Base-by-base conservation (phyloP, 2,797 vertebrate species). In the Phoxinus dragarum region DNA sequence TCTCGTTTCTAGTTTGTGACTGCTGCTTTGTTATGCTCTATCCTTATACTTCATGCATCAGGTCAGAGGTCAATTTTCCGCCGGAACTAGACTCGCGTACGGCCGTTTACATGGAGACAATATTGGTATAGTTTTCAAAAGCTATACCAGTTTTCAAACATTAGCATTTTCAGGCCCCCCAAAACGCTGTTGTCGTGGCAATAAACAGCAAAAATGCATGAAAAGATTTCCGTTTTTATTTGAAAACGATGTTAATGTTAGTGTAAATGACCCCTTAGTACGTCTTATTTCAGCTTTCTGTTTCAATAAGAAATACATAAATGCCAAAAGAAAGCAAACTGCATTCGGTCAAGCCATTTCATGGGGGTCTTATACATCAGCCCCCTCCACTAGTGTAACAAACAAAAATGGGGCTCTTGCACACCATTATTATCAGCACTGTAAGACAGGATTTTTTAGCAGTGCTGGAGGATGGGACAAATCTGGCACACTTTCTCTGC, bases 351-450 rank as follows among this genome's bases (percentile, higher is more conserved):
- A 68, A 54, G 31, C 1, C 61, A 74, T 74, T 82, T 74, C 31
- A 69, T 69, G 14, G n/a, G n/a, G 47, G 49, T 31, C 49, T 74
- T 75, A 83, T 38, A 21, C 42, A 38, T 52, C 31, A 83, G 23
- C 72, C 42, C 64, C 54, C 21, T 75, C 16, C 59, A 75, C 59
- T 49, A 52, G 34, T 27, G 19, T 49, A 75, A 54, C 23, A 75
- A 67, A 66, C 17, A 34, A 42, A 16, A 36, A n/a, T n/a, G 1
- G 34, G 40, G 54, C 2, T 21, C 81, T 21, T 83, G 59, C 34
- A 76, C 72, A 19, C 59, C 7, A 66, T 83, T 76, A 75, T 84
- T 85, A 85, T 79, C 67, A 44, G 67, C 74, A 61, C 54, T 71
- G 49, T 71, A 72, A 64, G 38, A 79, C 64, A 79, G 75, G 27